phyloP scores from a whole-genome alignment of 2,888 invertebrate genomes.

The Pammene aurita region DNA sequence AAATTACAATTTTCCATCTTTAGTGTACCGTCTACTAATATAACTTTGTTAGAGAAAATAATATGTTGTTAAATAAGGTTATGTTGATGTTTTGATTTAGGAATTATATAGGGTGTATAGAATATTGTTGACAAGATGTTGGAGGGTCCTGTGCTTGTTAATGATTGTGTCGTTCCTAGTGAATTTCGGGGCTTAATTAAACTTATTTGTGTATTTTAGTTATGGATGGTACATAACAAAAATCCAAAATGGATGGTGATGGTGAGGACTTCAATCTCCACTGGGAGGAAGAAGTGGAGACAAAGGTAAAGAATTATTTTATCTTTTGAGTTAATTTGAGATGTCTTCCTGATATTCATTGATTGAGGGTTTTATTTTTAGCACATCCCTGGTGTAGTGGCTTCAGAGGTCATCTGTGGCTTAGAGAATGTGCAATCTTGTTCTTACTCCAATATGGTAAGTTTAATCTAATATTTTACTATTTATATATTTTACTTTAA shows the following conservation, averaged over 20 bases:
- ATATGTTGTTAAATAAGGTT: constrained; percentile 65
- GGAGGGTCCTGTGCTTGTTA: constrained; percentile 13
- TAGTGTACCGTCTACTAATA: constrained; percentile 22
- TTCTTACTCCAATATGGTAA: constrained; percentile 69
- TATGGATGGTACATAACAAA: constrained; percentile 52
- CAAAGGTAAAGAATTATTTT: constrained; percentile 61
- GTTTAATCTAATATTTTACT: too few relatives aligned
- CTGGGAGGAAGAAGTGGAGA: constrained; percentile 75
- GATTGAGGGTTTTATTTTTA: constrained; percentile 51
- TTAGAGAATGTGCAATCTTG: constrained; percentile 62
- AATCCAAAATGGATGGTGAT: constrained; percentile 66
- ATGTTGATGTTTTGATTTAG: constrained; percentile 82
- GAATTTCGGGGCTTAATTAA: constrained; percentile 39
- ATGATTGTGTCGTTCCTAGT: neutral
- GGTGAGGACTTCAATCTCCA: constrained; percentile 72
- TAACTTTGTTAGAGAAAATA: constrained; percentile 31
- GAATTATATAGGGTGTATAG: constrained; percentile 52
- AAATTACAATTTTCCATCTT: constrained; percentile 32
- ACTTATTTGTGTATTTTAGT: constrained; percentile 42
- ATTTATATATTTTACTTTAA: too few relatives aligned
- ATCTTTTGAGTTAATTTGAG: constrained; percentile 20
- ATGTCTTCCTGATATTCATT: too few relatives aligned
- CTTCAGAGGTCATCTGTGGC: constrained; percentile 63
- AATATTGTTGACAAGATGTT: constrained; percentile 47
- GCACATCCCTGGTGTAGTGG: constrained; percentile 59